Conservation (phyloP, 2,888 invertebrate species). For the Melanophora roralis region DNA sequence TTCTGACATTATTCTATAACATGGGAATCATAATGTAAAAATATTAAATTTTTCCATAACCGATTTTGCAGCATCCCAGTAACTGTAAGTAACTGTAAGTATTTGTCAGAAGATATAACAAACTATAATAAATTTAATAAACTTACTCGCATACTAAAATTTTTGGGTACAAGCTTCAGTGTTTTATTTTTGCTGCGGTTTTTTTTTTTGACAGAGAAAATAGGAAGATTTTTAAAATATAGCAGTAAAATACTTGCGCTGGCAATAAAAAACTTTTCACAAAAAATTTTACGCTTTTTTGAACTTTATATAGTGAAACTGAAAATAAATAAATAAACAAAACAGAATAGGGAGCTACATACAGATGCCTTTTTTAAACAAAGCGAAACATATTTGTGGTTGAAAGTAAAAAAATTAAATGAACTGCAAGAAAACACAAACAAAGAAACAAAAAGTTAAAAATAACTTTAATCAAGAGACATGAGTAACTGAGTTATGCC, state of each 20-base stretch:
- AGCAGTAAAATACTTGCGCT: constrained; percentile 9
- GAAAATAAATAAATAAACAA: constrained; percentile 7
- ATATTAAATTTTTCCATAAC: too few species aligned
- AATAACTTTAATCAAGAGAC: constrained; percentile 37
- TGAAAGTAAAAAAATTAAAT: constrained; percentile 1
- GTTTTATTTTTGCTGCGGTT: background rate
- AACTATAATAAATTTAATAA: constrained; percentile 46
- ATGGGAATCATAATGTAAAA: too few species aligned
- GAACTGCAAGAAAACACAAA: background rate
- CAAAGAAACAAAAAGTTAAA: constrained; percentile 6
- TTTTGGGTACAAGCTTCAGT: constrained; percentile 9
- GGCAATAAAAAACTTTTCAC: constrained; percentile 35
- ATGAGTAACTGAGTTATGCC: too few species aligned
- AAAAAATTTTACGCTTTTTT: constrained; percentile 47
- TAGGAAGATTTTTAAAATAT: background rate
- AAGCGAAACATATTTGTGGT: constrained; percentile 26
- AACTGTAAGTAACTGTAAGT: too few species aligned
- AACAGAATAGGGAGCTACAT: too few species aligned
- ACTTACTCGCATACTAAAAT: constrained; percentile 36
- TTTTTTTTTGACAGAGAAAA: background rate
- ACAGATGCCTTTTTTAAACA: constrained; percentile 34
- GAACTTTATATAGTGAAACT: constrained; percentile 28
- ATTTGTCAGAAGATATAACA: too few species aligned
- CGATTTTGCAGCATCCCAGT: too few species aligned
- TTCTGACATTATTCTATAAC: too few species aligned